phyloP scores from a whole-genome alignment of 2,113 vertebrate genomes.

The Jaculus jaculus region DNA sequence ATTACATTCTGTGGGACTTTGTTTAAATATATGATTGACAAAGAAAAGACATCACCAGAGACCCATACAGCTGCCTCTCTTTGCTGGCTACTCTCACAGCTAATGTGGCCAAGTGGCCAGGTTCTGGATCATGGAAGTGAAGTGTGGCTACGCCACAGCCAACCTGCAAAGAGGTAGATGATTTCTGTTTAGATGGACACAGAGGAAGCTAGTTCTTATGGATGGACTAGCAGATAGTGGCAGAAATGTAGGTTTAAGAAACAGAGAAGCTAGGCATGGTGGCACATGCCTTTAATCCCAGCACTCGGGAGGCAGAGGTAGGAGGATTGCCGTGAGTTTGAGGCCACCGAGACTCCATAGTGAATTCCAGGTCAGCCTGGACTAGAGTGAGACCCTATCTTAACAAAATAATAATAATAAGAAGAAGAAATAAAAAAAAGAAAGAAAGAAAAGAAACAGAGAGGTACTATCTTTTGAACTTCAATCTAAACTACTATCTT shows the following conservation, averaged over 20 bases:
- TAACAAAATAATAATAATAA: no score
- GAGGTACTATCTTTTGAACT: background rate
- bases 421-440: no score
- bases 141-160: background rate
- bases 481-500: background rate
- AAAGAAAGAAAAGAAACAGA: no score
- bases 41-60: background rate
- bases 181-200: background rate
- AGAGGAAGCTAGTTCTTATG: background rate
- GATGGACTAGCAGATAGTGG: background rate
- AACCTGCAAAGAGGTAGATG: background rate
- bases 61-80: background rate
- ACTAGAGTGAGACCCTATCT: no score
- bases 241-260: background rate
- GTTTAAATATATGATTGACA: slow-evolving; percentile 13
- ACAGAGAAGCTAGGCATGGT: no score
- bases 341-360: no score
- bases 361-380: no score
- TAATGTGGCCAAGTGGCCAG: background rate
- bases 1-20: background rate
- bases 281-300: no score
- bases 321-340: no score
- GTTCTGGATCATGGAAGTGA: background rate
- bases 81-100: background rate
- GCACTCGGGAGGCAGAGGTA: no score